Percentiles rank a stretch among this genome's conserved stretches.
phyloP scores from a whole-genome alignment of 2,888 invertebrate species.

The Amblyteles armatorius region DNA sequence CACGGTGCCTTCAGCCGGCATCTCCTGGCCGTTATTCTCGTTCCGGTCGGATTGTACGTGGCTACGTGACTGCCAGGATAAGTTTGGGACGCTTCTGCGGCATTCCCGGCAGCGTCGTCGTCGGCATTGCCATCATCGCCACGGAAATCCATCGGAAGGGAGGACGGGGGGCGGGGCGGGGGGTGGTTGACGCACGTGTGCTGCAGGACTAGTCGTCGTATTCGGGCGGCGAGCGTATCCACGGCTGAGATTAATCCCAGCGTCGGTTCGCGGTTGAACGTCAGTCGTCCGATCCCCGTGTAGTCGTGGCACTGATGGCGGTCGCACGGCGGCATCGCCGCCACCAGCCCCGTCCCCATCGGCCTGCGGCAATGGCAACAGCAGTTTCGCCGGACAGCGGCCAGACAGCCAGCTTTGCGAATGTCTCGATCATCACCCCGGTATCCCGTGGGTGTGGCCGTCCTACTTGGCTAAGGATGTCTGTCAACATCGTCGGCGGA shows the following conservation, averaged over 20 bases:
- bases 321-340: slow-evolving; percentile 26
- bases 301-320: slow-evolving; percentile 38
- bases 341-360: slow-evolving; percentile 6
- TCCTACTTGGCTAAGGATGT: background rate
- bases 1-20: background rate
- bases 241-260: slow-evolving; percentile 39
- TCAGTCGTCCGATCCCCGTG: slow-evolving; percentile 70
- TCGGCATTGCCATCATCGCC: slow-evolving; percentile 28
- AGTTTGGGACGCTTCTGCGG: slow-evolving; percentile 30
- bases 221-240: slow-evolving; percentile 25
- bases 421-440: slow-evolving; percentile 6
- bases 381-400: slow-evolving; percentile 52
- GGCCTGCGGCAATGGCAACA: slow-evolving; percentile 32
- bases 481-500: background rate
- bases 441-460: slow-evolving; percentile 6
- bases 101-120: slow-evolving; percentile 15
- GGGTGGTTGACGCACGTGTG: background rate
- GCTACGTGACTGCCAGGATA: slow-evolving; percentile 60
- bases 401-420: background rate
- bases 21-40: slow-evolving; percentile 35
- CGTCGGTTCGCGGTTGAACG: slow-evolving; percentile 64
- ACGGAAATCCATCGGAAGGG: slow-evolving; percentile 1
- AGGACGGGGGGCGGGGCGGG: background rate
- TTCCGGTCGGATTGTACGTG: slow-evolving; percentile 31
- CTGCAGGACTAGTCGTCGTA: background rate